Conservation (phyloP, 2,888 invertebrate genomes). For the Dromius quadrimaculatus region DNA sequence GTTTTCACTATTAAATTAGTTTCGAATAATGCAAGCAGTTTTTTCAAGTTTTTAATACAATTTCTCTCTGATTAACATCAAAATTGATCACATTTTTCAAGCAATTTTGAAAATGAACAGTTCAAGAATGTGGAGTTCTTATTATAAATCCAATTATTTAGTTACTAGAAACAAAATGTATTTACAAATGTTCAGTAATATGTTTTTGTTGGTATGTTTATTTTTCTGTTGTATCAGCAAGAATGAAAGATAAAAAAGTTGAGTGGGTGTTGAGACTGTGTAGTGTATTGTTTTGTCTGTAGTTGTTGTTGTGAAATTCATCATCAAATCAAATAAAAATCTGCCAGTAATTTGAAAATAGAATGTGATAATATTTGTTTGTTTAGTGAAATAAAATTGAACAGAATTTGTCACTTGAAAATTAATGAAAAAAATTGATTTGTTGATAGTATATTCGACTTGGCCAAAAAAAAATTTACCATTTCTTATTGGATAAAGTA, state of each 20-base stretch:
- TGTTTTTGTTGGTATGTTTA: background rate
- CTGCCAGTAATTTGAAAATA: too few relatives aligned
- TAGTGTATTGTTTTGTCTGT: too few relatives aligned
- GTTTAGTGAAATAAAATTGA: too few relatives aligned
- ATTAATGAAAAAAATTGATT: too few relatives aligned
- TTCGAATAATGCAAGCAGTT: conserved; percentile 4
- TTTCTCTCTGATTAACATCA: conserved; percentile 16
- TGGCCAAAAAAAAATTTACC: too few relatives aligned
- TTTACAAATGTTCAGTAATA: background rate
- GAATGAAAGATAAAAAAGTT: background rate
- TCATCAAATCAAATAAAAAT: too few relatives aligned
- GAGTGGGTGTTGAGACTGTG: background rate
- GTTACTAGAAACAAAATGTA: background rate
- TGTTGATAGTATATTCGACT: too few relatives aligned
- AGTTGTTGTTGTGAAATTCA: too few relatives aligned
- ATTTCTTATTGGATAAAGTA: too few relatives aligned
- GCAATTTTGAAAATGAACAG: background rate
- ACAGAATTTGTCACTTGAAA: too few relatives aligned
- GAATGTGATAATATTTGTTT: too few relatives aligned
- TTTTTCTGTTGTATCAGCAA: background rate
- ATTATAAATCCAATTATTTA: background rate
- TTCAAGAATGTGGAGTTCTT: background rate
- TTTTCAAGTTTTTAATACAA: conserved; percentile 1
- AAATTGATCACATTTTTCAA: conserved; percentile 4
- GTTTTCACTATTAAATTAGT: conserved; percentile 10